Base-by-base conservation (phyloP, 2,113 vertebrate species). In the Hippocampus guttulatus region DNA sequence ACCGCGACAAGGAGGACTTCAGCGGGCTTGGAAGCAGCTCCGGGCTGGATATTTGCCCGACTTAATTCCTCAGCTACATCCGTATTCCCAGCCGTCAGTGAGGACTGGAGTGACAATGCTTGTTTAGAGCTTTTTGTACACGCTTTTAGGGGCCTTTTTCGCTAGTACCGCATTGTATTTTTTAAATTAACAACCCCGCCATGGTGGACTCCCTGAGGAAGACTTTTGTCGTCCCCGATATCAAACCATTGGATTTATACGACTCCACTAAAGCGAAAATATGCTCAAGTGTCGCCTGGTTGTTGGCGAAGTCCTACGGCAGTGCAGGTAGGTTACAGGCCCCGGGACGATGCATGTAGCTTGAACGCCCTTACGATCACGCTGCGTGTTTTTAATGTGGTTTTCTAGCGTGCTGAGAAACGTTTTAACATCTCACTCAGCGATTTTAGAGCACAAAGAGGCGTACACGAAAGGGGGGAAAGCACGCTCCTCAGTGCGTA, bases 191-290 rank as follows among this genome's bases (percentile, higher is more conserved):
- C 77, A 77, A 80, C 87, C 80, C 88, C 85, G 91, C 88, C 88
- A 95, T 95, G 94, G 93, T 94, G 89, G 94, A 95, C 88, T 93
- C 92, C 69, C 92, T 90, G 91, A 93, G 91, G 89, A 95, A 93
- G 91, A 95, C 94, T 85, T 95, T 95, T 84, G 91, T 94, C 80
- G 93, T 95, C 76, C 94, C 95, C 74, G 95, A 96, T 89, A 92
- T 96, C 83, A 95, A 94, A 86, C 93, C 94, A 45, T 85, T 94
- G 93, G 95, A 96, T 88, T 91, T 94, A 85, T 96, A 95, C 84
- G 95, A 96, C 78, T 91, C 88, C 76, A 88, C 89, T 64, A 90
- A 93, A 87, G 94, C 94, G 69, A 95, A 93, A 90, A 94, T 95
- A 84, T 94, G 94, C 85, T 93, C 94, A 83, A 95, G 94, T 91